These are phyloP conservation scores for Atopsyche davidsoni DNA, from an alignment of 1,140 invertebrate genomes.

Conservation along the genomic window DNA sequence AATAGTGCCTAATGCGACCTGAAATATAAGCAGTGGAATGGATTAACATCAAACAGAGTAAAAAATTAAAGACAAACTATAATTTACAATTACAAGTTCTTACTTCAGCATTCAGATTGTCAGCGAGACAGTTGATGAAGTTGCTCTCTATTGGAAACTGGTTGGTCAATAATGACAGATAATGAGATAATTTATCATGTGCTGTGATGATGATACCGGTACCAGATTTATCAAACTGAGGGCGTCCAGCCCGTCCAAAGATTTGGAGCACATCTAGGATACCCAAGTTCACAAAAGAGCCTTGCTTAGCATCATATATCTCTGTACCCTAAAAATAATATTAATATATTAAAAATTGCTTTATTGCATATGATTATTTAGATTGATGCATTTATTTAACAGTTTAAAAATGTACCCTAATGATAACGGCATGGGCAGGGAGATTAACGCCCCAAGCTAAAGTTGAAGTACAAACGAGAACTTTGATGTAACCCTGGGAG, in stretches of 20 bases:
- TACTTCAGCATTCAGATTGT: slow-evolving; percentile 98
- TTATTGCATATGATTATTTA: not conserved
- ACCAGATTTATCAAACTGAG: slow-evolving; percentile 87
- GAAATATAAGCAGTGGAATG: slow-evolving; percentile 30
- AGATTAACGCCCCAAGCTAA: slow-evolving; percentile 99
- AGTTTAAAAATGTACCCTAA: slow-evolving; percentile 58
- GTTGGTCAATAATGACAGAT: slow-evolving; percentile 89
- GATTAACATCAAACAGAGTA: not conserved
- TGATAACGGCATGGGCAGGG: slow-evolving; percentile 96
- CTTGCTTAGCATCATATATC: slow-evolving; percentile 94
- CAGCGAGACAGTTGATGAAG: slow-evolving; percentile 84
- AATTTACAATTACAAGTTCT: slow-evolving; percentile 26
- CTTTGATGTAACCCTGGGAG: slow-evolving; percentile 81
- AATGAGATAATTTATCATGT: slow-evolving; percentile 89
- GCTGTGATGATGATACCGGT: slow-evolving; percentile 95
- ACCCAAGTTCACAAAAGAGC: slow-evolving; percentile 89
- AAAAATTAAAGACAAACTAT: slow-evolving; percentile 8
- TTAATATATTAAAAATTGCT: slow-evolving; percentile 2
- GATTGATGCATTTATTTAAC: slow-evolving; percentile 3
- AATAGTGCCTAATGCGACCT: slow-evolving; percentile 90
- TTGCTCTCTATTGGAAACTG: slow-evolving; percentile 98
- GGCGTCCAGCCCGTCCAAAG: slow-evolving; percentile 95
- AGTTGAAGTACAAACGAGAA: slow-evolving; percentile 95
- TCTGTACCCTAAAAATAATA: slow-evolving; percentile 74
- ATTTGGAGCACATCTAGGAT: slow-evolving; percentile 99